These are phyloP conservation scores for Morphnarchus princeps DNA, from an alignment of 2,113 vertebrate species.

Conservation along the genomic window DNA sequence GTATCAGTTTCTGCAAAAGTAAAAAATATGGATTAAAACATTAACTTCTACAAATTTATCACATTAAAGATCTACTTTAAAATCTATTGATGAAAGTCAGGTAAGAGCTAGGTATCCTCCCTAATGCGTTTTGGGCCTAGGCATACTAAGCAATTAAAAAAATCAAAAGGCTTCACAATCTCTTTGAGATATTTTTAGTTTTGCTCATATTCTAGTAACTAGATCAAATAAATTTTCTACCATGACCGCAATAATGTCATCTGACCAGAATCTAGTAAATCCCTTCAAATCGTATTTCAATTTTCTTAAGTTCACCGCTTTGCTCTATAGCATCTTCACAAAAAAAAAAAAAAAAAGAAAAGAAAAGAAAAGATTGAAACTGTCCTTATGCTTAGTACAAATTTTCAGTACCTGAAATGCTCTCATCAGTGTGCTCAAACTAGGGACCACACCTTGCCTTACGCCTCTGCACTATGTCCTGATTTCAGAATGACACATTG, in stretches of 20 bases:
- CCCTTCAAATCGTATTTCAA: neutral
- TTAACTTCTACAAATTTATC: neutral
- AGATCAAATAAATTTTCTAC: neutral
- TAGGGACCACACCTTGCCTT: neutral
- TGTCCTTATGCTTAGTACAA: neutral
- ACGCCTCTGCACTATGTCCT: neutral
- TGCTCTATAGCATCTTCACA: neutral
- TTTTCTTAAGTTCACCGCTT: neutral
- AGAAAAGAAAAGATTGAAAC: neutral
- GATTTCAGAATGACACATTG: neutral
- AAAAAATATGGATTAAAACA: neutral
- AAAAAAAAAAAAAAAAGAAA: neutral
- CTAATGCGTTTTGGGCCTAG: neutral
- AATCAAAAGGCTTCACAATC: neutral
- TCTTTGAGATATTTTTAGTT: neutral
- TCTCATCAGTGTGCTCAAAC: neutral
- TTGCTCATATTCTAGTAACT: neutral
- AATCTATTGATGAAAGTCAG: neutral
- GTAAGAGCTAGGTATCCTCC: neutral
- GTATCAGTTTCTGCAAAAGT: neutral
- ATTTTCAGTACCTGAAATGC: rapidly evolving
- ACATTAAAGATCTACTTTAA: neutral
- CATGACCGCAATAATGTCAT: neutral
- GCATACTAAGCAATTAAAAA: neutral
- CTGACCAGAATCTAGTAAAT: neutral